phyloP scores from a whole-genome alignment of 2,888 invertebrate genomes.

The Isoperla grammatica region DNA sequence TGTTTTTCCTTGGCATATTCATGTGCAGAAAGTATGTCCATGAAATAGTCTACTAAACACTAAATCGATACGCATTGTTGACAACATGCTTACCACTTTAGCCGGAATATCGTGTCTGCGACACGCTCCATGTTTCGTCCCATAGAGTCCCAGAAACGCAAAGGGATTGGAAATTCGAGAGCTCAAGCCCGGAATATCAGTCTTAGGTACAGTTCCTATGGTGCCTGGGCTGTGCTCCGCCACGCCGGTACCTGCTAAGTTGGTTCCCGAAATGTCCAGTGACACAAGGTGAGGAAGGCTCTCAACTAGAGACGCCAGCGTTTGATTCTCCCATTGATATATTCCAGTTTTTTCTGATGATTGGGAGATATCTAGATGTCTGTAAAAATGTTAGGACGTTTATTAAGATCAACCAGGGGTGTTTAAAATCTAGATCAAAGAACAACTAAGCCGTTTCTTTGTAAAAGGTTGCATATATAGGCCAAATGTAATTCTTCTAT shows the following conservation, averaged over 20 bases:
- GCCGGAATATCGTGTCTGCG: conserved; percentile 89
- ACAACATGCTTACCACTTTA: conserved; percentile 62
- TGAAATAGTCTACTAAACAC: too few relatives aligned
- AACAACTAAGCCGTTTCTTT: too few relatives aligned
- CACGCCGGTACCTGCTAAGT: conserved; percentile 75
- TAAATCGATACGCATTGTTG: too few relatives aligned
- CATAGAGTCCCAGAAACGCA: conserved; percentile 87
- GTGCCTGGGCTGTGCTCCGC: conserved; percentile 48
- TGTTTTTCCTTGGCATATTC: too few relatives aligned
- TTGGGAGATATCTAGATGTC: conserved; percentile 81
- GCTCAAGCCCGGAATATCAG: conserved; percentile 84
- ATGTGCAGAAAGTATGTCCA: too few relatives aligned
- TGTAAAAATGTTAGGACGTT: conserved; percentile 40
- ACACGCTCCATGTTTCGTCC: conserved; percentile 84
- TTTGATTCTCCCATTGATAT: conserved; percentile 67
- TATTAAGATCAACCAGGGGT: background rate
- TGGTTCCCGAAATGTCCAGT: conserved; percentile 93
- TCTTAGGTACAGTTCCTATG: conserved; percentile 36
- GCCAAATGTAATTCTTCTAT: too few relatives aligned
- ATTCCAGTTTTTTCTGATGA: conserved; percentile 63
- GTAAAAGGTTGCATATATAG: background rate
- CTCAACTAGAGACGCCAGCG: conserved; percentile 64
- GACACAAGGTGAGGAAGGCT: conserved; percentile 70
- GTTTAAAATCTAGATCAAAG: too few relatives aligned
- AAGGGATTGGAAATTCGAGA: conserved; percentile 69